Conservation (phyloP, 2,797 vertebrate genomes). For the Babyrousa celebensis region DNA sequence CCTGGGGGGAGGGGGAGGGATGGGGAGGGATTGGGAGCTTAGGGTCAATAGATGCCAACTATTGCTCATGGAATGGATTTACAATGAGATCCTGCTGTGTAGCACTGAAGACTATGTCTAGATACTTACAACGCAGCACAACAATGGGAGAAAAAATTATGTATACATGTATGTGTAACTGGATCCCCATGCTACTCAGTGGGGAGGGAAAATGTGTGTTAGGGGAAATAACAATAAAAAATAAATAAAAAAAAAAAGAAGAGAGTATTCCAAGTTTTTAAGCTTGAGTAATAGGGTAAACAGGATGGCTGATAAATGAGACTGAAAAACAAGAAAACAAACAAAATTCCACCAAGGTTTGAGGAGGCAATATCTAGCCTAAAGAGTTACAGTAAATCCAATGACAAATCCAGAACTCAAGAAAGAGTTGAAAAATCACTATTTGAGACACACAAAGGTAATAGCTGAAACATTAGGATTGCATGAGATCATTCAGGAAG, state of each 20-base stretch:
- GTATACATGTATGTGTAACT: too few relatives aligned
- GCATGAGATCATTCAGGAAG: neutral
- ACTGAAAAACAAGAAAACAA: neutral
- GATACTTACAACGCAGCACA: too few relatives aligned
- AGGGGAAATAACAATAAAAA: too few relatives aligned
- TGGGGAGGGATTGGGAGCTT: too few relatives aligned
- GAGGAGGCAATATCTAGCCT: neutral
- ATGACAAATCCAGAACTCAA: neutral
- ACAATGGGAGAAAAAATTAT: too few relatives aligned
- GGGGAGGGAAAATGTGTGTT: too few relatives aligned
- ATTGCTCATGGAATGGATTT: too few relatives aligned
- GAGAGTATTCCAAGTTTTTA: constrained; percentile 6
- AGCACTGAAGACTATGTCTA: too few relatives aligned
- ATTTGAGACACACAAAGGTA: neutral
- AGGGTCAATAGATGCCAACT: too few relatives aligned
- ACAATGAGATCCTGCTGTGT: too few relatives aligned
- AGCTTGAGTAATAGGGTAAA: neutral
- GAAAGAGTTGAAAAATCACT: neutral
- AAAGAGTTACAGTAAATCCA: neutral
- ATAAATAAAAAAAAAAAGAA: neutral
- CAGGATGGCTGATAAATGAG: neutral
- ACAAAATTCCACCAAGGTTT: neutral
- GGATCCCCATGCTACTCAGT: too few relatives aligned
- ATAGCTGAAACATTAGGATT: neutral
- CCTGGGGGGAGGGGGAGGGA: too few relatives aligned